Conservation (phyloP, 1,140 invertebrate genomes). For the Drosophila ironensis region DNA sequence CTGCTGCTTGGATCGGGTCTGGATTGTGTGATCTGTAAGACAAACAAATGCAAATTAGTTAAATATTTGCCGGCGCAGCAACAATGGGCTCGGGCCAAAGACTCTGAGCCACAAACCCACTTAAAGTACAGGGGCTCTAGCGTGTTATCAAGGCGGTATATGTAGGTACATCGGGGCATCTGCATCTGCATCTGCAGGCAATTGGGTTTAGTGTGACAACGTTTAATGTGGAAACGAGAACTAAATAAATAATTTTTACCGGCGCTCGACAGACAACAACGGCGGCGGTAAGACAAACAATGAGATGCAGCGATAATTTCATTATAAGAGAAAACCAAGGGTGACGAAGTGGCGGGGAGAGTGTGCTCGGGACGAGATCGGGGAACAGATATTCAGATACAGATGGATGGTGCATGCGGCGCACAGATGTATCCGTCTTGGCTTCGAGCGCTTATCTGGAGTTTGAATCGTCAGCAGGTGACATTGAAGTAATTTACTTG, state of each 20-base stretch:
- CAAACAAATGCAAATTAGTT: conserved; percentile 74
- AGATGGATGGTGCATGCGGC: conserved; percentile 16
- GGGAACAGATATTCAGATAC: conserved; percentile 3
- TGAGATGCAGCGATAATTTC: conserved; percentile 77
- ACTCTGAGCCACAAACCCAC: conserved; percentile 71
- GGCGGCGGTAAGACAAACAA: conserved; percentile 45
- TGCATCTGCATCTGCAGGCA: conserved; percentile 49
- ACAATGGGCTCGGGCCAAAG: conserved; percentile 25
- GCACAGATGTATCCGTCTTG: conserved; percentile 55
- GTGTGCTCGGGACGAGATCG: neutral
- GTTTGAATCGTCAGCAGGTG: conserved; percentile 77
- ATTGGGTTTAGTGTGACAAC: conserved; percentile 79
- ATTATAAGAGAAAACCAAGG: conserved; percentile 76
- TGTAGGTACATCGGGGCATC: neutral
- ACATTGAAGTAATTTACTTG: conserved; percentile 80
- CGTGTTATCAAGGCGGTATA: conserved; percentile 27
- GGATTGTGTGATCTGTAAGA: conserved; percentile 52
- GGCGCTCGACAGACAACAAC: conserved; percentile 2
- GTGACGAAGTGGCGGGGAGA: neutral
- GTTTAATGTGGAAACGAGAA: conserved; percentile 79
- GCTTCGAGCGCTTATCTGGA: conserved; percentile 64
- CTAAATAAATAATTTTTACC: conserved; percentile 77
- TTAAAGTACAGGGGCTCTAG: conserved; percentile 50
- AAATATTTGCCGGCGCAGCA: conserved; percentile 54
- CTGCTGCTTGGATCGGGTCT: conserved; percentile 7